Evolutionary conservation across 2,888 invertebrate genomes (phyloP), one percentile per base, ranked within the genome.

Genomic region (Cepaea hortensis): DNA sequence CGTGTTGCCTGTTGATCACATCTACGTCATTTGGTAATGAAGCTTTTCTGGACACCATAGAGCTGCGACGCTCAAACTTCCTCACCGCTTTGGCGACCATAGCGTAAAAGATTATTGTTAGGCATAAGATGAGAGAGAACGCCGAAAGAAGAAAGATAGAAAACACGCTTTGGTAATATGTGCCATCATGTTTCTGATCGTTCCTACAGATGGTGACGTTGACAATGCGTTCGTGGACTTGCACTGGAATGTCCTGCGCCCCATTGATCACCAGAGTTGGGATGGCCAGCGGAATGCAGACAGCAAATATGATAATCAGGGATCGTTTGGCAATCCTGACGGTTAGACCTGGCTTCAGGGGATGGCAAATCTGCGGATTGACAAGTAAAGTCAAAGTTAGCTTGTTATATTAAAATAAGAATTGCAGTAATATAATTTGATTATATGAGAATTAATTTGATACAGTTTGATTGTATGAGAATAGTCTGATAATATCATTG

Each of bases 191-290:
- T 23, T 80, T 15, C 72, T 82, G 15, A 68, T 81, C 87, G n/a
- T 62, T 55, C 7, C 88, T 84, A 68, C 88, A 88, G 72, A 88
- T 85, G 72, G 81, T 81, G 7, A 85, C 68, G 7, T 76, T 50
- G 65, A 88, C 87, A 46, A 85, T 55, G 20, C 23, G 48, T 11
- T 23, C 11, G 18, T 1, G 2, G 5, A 72, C 55, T n/a, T 76
- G 76, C n/a, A 85, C 15, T 35, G 20, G 35, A 11, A 87, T 77
- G 23, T 79, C 62, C 55, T 77, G 80, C 48, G 79, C 20, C 35
- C 86, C 86, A 65, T 88, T 82, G 75, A 88, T 83, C 73, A 88
- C 48, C n/a, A 88, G 73, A 55, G 85, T 75, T 23, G 85, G 81
- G 75, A 76, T 23, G 62, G 81, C 65, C 18, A 88, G 50, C 3